Base-by-base conservation (phyloP, 2,113 vertebrate species). In the Indicator indicator region DNA sequence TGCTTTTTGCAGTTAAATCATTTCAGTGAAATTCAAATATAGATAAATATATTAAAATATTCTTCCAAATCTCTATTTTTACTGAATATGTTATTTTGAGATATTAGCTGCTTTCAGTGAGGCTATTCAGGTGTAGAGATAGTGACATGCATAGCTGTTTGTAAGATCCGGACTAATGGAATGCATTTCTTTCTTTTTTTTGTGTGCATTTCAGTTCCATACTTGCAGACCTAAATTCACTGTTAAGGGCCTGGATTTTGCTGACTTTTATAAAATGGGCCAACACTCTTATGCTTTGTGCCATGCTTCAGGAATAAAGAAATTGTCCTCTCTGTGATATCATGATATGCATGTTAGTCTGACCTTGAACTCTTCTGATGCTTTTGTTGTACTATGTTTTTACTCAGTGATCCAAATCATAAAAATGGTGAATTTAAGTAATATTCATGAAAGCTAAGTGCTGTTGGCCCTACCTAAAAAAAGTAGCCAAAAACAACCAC, bases 391-490 rank as follows among this genome's bases (percentile, higher is more conserved):
- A 33, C 17, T 13, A 4, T 64, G 33, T 77, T 96, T 94, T 94
- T 20, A 32, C 15, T 36, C 84, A 21, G 8, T 68, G 81, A 65
- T 70, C 59, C 32, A 62, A 54, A 62, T 78, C 32, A 59, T 88
- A 79, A 92, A 95, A 86, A 71, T 71, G 56, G 59, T 30, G 9
- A 55, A 89, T 52, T 94, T 91, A 96, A 90, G 90, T 32, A 58
- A 8, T 14, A 54, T 73, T 40, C 1, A 24, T 46, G 30, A 54
- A 63, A 48, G 27, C 30, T 67, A 46, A 54, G 24, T 67, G 32
- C 32, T 81, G 21, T 38, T 0, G 0, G 23, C 11, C 56, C 36
- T 81, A 26, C 10, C 46, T 70, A 46, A 17, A n/a, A n/a, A 42
- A 16, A 62, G 11, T 27, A 73, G 44, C 11, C 15, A 40, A 69